Base-by-base conservation (phyloP, 2,888 invertebrate genomes). In the Pristionchus maxplancki region DNA sequence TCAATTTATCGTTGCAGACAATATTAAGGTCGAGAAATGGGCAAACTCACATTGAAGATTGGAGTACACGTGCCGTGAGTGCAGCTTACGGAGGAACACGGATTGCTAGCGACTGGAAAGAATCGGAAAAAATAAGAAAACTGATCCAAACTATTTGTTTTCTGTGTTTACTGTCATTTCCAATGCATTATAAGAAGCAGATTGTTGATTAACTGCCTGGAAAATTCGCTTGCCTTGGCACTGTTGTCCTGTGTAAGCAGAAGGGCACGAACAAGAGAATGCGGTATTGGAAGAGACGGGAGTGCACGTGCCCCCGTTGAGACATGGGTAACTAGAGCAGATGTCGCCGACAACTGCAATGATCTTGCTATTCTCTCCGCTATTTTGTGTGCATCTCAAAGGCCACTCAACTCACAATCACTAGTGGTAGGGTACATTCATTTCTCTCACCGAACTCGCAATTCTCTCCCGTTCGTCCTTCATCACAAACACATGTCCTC, bases 361-460 rank as follows among this genome's bases (percentile, higher is more conserved):
- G 11, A 31, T 58, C 17, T 58, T 6, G 8, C 11, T 44, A 44
- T 9, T 44, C 11, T 62, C 6, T 28, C 9, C 62, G 24, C 5
- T n/a, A 67, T 28, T 67, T 28, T 67, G 31, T 17, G 17, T 17
- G 67, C 2, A 20, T 34, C 34, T 17, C 67, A 28, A 5, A 67
- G 9, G 62, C 15, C n/a, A 74, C 4, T 37, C 4, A 74, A 74
- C 11, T 40, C 6, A 74, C 37, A 20, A n/a, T n/a, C n/a, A n/a
- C n/a, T n/a, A n/a, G n/a, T n/a, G n/a, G n/a, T n/a, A n/a, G n/a
- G n/a, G n/a, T n/a, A n/a, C n/a, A n/a, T n/a, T n/a, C n/a, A n/a
- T n/a, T n/a, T n/a, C n/a, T n/a, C 78, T 78, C 9, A 40, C 78
- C 40, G 37, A 78, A 78, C 28, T 78, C 78, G 44, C 78, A 78